phyloP scores from a whole-genome alignment of 2,888 invertebrate species.

The Lingula anatina region DNA sequence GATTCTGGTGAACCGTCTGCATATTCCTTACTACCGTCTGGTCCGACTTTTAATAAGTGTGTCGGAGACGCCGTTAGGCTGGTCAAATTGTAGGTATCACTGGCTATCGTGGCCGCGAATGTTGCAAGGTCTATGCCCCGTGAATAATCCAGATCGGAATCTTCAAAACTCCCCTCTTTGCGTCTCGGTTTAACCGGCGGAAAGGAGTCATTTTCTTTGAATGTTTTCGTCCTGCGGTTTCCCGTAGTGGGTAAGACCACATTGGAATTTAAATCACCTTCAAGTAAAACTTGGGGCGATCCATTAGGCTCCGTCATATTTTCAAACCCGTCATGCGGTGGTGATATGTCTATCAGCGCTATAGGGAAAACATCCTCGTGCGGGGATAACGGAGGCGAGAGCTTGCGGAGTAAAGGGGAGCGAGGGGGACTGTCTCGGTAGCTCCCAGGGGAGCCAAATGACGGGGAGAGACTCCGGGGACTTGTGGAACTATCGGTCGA shows the following conservation, averaged over 20 bases:
- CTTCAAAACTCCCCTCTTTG: no score
- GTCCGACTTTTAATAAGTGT: constrained; percentile 13
- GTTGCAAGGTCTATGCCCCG: constrained; percentile 42
- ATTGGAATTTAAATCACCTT: no score
- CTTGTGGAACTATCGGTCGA: no score
- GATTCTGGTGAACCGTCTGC: no score
- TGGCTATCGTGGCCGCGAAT: constrained; percentile 49
- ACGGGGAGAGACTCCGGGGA: no score
- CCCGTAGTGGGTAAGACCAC: no score
- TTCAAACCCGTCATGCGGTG: constrained; percentile 14
- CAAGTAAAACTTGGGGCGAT: constrained; percentile 30
- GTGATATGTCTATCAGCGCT: constrained; percentile 33
- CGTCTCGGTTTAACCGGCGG: no score
- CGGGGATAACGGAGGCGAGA: constrained; percentile 35
- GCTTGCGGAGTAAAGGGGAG: constrained; percentile 15
- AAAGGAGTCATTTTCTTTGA: no score
- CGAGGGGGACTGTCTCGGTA: constrained; percentile 18
- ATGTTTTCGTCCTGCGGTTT: no score
- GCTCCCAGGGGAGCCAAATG: no score
- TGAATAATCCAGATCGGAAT: no score
- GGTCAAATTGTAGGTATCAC: constrained; percentile 47
- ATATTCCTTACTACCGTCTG: background rate
- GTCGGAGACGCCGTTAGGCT: constrained; percentile 48
- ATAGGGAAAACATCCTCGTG: constrained; percentile 39
- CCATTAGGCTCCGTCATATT: constrained; percentile 15